Percentiles rank a stretch among this genome's conserved stretches.
phyloP scores from a whole-genome alignment of 2,888 invertebrate species.

The Dolichopus griseipennis region DNA sequence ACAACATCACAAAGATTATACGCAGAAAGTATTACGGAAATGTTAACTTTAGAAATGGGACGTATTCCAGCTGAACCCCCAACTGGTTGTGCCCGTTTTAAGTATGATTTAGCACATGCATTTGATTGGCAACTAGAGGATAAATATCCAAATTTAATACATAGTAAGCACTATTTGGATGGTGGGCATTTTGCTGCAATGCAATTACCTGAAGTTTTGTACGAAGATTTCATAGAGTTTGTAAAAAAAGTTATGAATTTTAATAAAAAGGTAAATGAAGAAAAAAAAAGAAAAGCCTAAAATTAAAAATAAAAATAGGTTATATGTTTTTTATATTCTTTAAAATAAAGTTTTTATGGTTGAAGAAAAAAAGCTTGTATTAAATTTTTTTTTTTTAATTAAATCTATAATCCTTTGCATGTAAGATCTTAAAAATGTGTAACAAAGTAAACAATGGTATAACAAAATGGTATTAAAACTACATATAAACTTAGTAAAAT shows the following conservation, averaged over 20 bases:
- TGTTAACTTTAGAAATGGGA: constrained; percentile 36
- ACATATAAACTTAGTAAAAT: no score
- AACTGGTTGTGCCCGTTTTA: constrained; percentile 35
- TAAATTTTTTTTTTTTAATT: no score
- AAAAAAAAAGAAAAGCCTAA: not conserved
- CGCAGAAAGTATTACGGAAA: constrained; percentile 49
- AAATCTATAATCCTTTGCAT: no score
- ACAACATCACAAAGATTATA: constrained; percentile 69
- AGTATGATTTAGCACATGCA: constrained; percentile 31
- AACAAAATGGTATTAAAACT: no score
- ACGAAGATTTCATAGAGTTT: constrained; percentile 31
- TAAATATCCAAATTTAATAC: constrained; percentile 33
- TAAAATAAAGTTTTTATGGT: no score
- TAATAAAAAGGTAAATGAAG: not conserved
- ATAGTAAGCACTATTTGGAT: constrained; percentile 29
- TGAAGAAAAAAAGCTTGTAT: no score
- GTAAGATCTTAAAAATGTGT: no score
- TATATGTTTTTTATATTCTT: no score
- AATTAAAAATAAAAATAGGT: not conserved
- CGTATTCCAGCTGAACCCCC: constrained; percentile 30
- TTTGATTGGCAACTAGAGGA: constrained; percentile 28
- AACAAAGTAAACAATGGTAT: no score
- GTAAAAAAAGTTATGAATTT: constrained; percentile 18
- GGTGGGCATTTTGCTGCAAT: constrained; percentile 40
- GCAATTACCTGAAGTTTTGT: constrained; percentile 33